Evolutionary conservation across 2,797 vertebrate genomes (phyloP).

Genomic region (Thaleichthys pacificus): DNA sequence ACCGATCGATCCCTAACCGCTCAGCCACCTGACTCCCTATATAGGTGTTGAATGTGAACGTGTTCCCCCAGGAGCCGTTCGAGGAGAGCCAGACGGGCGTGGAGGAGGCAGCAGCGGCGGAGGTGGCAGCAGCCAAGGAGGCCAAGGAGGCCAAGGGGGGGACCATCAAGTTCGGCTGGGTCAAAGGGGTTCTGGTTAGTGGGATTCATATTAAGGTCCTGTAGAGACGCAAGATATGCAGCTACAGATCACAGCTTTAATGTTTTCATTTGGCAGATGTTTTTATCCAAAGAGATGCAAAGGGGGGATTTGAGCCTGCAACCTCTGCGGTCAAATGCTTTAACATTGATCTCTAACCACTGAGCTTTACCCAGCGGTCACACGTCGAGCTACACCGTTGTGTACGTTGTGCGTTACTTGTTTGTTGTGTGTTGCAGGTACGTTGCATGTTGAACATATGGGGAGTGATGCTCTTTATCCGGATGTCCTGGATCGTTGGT

Average conservation of each 20-base stretch:
- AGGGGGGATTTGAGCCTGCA: no score
- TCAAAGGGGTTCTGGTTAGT: slow-evolving; percentile 96
- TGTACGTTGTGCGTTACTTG: slow-evolving; percentile 59
- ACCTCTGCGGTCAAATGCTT: no score
- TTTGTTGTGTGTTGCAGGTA: slow-evolving; percentile 69
- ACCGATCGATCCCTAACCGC: no score
- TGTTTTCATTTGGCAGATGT: not conserved
- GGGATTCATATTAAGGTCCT: not conserved
- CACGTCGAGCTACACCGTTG: no score
- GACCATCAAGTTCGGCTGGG: slow-evolving; percentile 92
- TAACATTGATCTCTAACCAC: no score
- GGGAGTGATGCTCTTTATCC: slow-evolving; percentile 99
- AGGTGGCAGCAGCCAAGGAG: slow-evolving; percentile 80
- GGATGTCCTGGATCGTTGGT: slow-evolving; percentile 97
- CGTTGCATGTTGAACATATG: slow-evolving; percentile 99
- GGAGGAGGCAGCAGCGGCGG: slow-evolving; percentile 86
- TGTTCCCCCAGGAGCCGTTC: slow-evolving; percentile 83
- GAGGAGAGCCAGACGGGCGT: slow-evolving; percentile 90
- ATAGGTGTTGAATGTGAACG: not conserved
- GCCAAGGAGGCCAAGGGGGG: slow-evolving; percentile 87
- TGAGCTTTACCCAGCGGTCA: no score
- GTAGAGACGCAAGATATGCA: not conserved
- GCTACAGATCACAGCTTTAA: not conserved
- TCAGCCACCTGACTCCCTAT: no score
- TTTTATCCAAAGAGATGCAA: no score